These are phyloP conservation scores for Candoia aspera DNA, from an alignment of 2,113 vertebrate genomes.

Conservation along the genomic window DNA sequence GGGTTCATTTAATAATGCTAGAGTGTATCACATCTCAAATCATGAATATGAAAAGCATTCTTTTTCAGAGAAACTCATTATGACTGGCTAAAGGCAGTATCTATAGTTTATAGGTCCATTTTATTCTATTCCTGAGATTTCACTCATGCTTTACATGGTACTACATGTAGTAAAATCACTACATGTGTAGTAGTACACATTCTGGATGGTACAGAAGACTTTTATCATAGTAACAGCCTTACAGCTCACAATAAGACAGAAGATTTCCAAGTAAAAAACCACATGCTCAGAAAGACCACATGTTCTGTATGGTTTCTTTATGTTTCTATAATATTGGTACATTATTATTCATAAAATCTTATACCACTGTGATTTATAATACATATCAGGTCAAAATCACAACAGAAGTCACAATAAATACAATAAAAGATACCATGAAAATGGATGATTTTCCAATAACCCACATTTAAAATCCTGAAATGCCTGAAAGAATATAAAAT, in stretches of 20 bases:
- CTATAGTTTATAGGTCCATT: background rate
- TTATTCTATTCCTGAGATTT: background rate
- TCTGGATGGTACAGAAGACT: too few relatives aligned
- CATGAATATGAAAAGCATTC: background rate
- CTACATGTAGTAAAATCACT: too few relatives aligned
- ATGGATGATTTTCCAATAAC: background rate
- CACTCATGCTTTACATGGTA: too few relatives aligned
- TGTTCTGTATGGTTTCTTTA: background rate
- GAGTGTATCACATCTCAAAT: background rate
- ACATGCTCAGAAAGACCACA: background rate
- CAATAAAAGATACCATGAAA: background rate
- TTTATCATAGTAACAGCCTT: background rate
- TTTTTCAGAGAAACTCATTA: background rate
- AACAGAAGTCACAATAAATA: background rate
- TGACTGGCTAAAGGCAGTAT: background rate
- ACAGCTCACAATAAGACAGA: background rate
- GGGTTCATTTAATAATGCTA: background rate
- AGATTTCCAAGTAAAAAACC: background rate
- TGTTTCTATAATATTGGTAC: background rate
- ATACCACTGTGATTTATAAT: background rate
- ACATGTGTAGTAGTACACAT: too few relatives aligned
- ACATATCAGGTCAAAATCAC: background rate
- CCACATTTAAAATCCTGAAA: background rate
- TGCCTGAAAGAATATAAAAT: background rate
- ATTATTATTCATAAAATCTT: background rate